phyloP scores from a whole-genome alignment of 2,797 vertebrate species.

The Liparis tanakae region DNA sequence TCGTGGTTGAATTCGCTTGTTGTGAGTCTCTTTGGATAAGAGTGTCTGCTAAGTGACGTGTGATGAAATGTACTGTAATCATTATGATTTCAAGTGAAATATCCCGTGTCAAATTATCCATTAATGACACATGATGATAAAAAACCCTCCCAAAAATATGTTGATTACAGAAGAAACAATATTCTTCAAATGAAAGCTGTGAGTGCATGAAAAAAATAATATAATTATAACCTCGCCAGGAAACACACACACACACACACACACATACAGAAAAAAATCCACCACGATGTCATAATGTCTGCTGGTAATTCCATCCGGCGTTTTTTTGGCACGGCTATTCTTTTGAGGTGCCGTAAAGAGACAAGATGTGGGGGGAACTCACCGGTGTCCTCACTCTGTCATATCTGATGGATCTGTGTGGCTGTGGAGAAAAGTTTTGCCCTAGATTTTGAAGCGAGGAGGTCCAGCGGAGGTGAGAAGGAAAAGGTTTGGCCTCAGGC shows the following conservation, averaged over 20 bases:
- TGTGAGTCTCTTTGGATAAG: too few species aligned
- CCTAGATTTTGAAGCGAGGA: constrained; percentile 75
- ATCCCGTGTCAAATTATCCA: too few species aligned
- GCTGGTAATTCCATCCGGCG: not conserved
- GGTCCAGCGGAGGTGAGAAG: constrained; percentile 70
- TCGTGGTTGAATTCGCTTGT: too few species aligned
- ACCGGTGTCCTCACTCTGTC: constrained; percentile 73
- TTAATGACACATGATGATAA: too few species aligned
- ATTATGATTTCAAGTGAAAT: too few species aligned
- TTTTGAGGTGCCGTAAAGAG: not conserved
- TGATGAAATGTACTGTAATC: too few species aligned
- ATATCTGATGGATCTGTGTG: constrained; percentile 74
- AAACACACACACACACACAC: too few species aligned
- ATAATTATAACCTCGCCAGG: not conserved
- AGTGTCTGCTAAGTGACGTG: too few species aligned
- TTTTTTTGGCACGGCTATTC: constrained; percentile 5
- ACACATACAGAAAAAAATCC: too few species aligned
- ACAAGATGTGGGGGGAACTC: constrained; percentile 33
- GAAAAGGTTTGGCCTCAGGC: constrained; percentile 78
- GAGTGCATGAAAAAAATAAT: not conserved
- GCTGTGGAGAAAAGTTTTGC: constrained; percentile 72
- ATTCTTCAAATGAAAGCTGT: too few species aligned
- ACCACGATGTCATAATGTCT: not conserved
- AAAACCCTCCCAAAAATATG: too few species aligned
- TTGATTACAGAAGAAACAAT: too few species aligned